Base-by-base conservation (phyloP, 2,888 invertebrate genomes). In the Drosophila austrosaltans region DNA sequence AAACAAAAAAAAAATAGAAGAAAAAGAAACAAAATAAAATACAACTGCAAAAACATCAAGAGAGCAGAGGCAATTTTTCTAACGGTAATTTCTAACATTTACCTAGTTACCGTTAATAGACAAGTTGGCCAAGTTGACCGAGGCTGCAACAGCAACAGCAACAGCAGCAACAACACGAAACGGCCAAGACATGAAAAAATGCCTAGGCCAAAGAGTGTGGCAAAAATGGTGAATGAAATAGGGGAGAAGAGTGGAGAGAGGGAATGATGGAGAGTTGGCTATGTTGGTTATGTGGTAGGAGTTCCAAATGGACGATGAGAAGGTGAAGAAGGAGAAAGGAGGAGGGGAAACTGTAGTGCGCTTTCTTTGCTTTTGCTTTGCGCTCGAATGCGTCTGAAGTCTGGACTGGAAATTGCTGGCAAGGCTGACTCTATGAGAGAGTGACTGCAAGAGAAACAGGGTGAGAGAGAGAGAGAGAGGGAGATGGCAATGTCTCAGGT, bases 101-200 rank as follows among this genome's bases (percentile, higher is more conserved):
- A 86, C 89, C 85, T 75, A 89, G 89, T 88, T 86, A 88, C 86
- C 86, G 86, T 86, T 86, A 88, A 86, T 86, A 88, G 88, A 85
- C 88, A 85, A 82, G 75, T 87, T 89, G 85, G 85, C 88, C 88
- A 89, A 85, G 78, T 84, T 89, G 77, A 78, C 85, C 77, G 57
- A 57, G 57, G 39, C 57, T 57, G 57, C 36, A 48, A 25, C 22
- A 48, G 44, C 44, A 44, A 10, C 44, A 44, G 44, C 44, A 22
- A 22, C 48, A 57, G 77, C 59, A 48, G 44, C 44, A 48, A 48
- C 48, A 57, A 81, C 59, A 72, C 75, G 67, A 75, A 75, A 66
- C 60, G 76, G 67, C 72, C 81, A 81, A 79, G 84, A 79, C 86
- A 87, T 79, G 79, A 79, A 88, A 79, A 83, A 78, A 81, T 81